A percentile compares a stretch with the other conserved stretches of the same genome.
These are phyloP conservation scores for Aldabrachelys gigantea DNA, from an alignment of 2,113 vertebrate species.

Conservation along the genomic window DNA sequence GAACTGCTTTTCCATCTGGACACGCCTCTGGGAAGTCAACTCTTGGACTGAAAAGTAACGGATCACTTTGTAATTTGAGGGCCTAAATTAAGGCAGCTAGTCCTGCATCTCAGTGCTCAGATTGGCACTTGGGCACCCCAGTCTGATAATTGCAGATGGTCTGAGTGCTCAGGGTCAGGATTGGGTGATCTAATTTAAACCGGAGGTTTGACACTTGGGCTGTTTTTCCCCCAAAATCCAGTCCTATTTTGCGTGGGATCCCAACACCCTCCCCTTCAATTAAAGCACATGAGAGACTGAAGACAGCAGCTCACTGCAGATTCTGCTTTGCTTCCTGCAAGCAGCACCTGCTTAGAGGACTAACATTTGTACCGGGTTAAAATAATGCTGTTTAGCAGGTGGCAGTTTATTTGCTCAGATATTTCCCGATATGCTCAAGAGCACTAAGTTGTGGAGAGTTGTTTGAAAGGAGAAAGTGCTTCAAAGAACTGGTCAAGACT, in stretches of 20 bases:
- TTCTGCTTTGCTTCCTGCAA: neutral
- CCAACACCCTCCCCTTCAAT: neutral
- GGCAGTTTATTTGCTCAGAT: rapidly evolving
- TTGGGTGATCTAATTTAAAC: neutral
- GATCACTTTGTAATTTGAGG: neutral
- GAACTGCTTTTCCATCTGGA: neutral
- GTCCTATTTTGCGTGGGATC: no score
- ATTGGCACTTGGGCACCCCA: neutral
- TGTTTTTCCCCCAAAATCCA: no score
- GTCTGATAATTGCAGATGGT: neutral
- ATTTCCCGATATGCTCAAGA: neutral
- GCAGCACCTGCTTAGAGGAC: neutral
- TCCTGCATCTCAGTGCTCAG: neutral
- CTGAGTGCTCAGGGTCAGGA: neutral
- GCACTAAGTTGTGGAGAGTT: neutral
- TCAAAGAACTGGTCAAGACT: neutral
- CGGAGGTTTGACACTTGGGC: neutral
- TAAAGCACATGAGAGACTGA: neutral
- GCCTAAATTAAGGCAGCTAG: neutral
- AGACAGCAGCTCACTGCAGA: neutral
- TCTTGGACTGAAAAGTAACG: no score
- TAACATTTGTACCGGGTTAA: neutral
- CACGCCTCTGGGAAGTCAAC: neutral
- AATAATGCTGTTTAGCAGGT: neutral
- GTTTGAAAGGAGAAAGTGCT: neutral